Evolutionary conservation across 2,113 vertebrate species (phyloP).

Genomic region (Tenebrosternarchus preto): DNA sequence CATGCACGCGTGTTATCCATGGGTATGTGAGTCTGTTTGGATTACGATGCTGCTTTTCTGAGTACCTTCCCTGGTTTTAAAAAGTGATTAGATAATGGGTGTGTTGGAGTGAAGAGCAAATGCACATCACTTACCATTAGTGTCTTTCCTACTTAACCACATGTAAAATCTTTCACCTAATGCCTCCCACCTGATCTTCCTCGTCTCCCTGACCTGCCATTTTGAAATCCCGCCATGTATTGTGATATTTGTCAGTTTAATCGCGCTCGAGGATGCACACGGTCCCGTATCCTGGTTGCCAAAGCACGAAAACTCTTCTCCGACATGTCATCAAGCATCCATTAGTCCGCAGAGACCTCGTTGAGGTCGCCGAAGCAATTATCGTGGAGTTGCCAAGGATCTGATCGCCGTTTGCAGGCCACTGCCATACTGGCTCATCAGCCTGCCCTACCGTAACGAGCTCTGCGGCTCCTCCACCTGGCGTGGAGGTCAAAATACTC

Average conservation of each 20-base stretch:
- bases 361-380: constrained; percentile 50
- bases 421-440: too few species aligned
- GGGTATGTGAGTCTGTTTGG: not conserved
- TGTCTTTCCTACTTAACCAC: constrained; percentile 6
- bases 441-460: not conserved
- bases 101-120: constrained; percentile 19
- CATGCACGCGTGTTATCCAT: not conserved
- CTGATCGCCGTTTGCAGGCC: not conserved
- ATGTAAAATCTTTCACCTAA: not conserved
- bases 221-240: constrained; percentile 30
- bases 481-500: constrained; percentile 10
- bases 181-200: constrained; percentile 14
- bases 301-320: constrained; percentile 28
- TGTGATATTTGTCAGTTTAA: constrained; percentile 30
- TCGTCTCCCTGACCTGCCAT: constrained; percentile 16
- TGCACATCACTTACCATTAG: constrained; percentile 32
- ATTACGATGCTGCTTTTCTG: constrained; percentile 1
- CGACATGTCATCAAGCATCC: constrained; percentile 39
- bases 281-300: constrained; percentile 11
- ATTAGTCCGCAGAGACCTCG: constrained; percentile 40
- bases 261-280: not conserved
- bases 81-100: constrained; percentile 25
- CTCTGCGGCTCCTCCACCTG: not conserved
- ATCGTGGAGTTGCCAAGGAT: constrained; percentile 33
- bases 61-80: not conserved